Conservation (phyloP, 2,797 vertebrate genomes). For the Phrynocephalus forsythii region DNA sequence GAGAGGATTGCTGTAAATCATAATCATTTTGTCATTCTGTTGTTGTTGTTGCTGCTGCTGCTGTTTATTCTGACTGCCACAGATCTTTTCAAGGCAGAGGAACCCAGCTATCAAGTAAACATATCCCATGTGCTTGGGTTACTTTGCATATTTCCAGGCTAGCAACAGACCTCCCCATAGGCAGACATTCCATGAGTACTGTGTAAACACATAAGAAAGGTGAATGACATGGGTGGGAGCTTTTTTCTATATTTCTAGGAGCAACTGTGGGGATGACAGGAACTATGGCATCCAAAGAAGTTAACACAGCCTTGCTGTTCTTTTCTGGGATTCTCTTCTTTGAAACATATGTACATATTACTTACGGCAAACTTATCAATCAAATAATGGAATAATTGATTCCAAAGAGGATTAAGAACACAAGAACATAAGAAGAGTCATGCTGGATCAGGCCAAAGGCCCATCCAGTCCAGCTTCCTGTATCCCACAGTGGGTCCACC, state of each 20-base stretch:
- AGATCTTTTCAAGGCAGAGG: neutral
- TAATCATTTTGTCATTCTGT: too few relatives aligned
- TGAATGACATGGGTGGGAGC: neutral
- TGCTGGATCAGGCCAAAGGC: too few relatives aligned
- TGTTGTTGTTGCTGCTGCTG: too few relatives aligned
- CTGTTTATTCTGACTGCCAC: neutral
- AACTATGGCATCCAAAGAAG: neutral
- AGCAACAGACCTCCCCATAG: neutral
- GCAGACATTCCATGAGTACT: conserved; percentile 14
- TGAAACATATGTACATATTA: neutral
- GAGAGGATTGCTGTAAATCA: too few relatives aligned
- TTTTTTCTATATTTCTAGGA: conserved; percentile 16
- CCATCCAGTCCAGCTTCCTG: too few relatives aligned
- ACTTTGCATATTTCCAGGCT: conserved; percentile 7
- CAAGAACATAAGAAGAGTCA: too few relatives aligned
- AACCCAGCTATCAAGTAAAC: neutral
- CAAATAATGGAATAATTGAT: neutral
- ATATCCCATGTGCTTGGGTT: neutral
- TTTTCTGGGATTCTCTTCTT: neutral
- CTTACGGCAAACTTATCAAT: neutral
- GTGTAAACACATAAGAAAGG: neutral
- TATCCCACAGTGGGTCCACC: too few relatives aligned
- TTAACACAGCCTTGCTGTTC: neutral
- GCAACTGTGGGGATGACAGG: neutral
- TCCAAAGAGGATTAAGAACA: neutral